Evolutionary conservation across 2,113 vertebrate species (phyloP).

Genomic region (Campylomormyrus numenius): DNA sequence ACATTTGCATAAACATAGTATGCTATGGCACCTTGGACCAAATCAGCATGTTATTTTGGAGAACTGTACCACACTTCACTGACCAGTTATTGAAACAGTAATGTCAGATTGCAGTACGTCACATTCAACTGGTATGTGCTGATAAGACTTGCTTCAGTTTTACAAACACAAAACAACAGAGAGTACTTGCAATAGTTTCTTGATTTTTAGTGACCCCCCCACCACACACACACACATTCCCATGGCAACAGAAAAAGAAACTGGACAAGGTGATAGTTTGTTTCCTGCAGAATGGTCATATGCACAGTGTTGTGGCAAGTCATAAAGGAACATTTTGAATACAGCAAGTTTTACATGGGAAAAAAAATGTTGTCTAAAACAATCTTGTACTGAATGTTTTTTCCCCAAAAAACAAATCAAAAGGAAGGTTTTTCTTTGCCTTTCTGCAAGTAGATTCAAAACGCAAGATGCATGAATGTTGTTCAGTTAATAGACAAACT

Average conservation of each 20-base stretch:
- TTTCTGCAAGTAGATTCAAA: neutral
- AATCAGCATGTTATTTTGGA: neutral
- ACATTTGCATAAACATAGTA: neutral
- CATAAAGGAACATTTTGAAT: neutral
- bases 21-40: neutral
- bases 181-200: neutral
- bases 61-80: neutral
- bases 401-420: neutral
- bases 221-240: neutral
- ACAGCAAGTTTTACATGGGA: neutral
- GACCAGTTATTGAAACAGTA: neutral
- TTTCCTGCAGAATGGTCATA: neutral
- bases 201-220: neutral
- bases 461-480: neutral
- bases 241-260: neutral
- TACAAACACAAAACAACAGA: neutral
- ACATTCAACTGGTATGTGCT: neutral
- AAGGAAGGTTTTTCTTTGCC: neutral
- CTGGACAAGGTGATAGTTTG: neutral
- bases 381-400: neutral
- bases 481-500: neutral
- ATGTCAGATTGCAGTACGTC: neutral
- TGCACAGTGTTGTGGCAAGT: too few relatives aligned
- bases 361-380: neutral
- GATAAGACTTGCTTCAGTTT: neutral